Conservation (phyloP, 2,113 vertebrate species). For the Zapornia atra region DNA sequence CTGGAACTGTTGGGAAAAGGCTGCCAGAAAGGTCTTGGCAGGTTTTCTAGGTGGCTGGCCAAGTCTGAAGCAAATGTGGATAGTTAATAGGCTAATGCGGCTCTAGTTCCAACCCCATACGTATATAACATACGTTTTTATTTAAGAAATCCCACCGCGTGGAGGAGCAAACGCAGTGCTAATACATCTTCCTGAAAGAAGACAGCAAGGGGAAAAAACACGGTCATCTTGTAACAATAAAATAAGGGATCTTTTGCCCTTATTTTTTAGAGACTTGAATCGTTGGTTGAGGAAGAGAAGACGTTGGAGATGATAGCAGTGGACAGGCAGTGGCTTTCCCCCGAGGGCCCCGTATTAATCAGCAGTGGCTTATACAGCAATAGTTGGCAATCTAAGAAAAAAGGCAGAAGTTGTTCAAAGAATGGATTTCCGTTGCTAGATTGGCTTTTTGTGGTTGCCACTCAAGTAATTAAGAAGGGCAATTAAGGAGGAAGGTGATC, state of each 20-base stretch:
- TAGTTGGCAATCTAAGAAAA: conserved; percentile 32
- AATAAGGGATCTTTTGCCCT: conserved; percentile 5
- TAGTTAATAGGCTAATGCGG: conserved; percentile 7
- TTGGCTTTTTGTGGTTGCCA: not conserved
- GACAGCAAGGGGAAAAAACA: conserved; percentile 1
- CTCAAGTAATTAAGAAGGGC: conserved; percentile 32
- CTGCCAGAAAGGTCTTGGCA: conserved; percentile 63
- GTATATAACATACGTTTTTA: conserved; percentile 24
- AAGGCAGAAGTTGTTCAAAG: conserved; percentile 51
- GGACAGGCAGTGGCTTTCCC: conserved; percentile 64
- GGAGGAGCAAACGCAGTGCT: conserved; percentile 39
- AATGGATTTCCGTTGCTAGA: conserved; percentile 47
- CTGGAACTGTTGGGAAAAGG: conserved; percentile 49
- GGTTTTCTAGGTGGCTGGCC: conserved; percentile 59
- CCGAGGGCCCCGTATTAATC: conserved; percentile 39
- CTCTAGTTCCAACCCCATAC: not conserved
- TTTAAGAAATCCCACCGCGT: conserved; percentile 56
- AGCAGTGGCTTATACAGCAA: conserved; percentile 45
- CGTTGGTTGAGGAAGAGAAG: conserved; percentile 25
- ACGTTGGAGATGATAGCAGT: conserved; percentile 49
- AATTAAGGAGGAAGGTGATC: conserved; percentile 25
- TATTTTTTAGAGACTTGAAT: conserved; percentile 30
- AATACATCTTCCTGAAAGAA: conserved; percentile 10
- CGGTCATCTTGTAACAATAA: not conserved
- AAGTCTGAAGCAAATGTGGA: conserved; percentile 58